Percentiles rank a stretch among this genome's conserved stretches.
These are phyloP conservation scores for Octopus bimaculoides DNA, from an alignment of 1,140 invertebrate species.

Conservation along the genomic window DNA sequence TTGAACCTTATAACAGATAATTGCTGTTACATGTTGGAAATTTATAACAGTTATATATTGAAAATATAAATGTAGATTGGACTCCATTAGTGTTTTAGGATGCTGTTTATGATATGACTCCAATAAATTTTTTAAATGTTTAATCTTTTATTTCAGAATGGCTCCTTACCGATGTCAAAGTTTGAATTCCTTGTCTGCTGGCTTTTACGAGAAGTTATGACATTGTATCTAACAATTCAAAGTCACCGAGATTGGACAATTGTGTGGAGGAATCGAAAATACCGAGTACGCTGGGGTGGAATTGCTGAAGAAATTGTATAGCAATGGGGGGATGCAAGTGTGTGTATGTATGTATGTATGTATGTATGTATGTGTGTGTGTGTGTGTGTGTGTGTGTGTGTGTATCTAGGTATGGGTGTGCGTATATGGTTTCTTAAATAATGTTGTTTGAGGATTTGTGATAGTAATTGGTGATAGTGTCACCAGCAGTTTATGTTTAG, in stretches of 20 bases:
- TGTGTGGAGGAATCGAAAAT: constrained; percentile 85
- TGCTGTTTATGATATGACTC: too few relatives aligned
- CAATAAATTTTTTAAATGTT: background rate
- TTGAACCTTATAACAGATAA: too few relatives aligned
- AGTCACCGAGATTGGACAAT: constrained; percentile 82
- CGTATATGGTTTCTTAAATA: background rate
- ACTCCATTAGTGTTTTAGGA: too few relatives aligned
- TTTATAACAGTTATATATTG: too few relatives aligned
- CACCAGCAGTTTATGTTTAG: too few relatives aligned
- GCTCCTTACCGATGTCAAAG: constrained; percentile 90
- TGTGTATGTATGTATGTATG: background rate
- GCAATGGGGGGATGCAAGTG: background rate
- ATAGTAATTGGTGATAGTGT: too few relatives aligned
- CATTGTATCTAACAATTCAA: constrained; percentile 82
- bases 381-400: background rate
- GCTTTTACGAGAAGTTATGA: constrained; percentile 87
- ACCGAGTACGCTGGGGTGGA: constrained; percentile 90
- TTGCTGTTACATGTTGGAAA: too few relatives aligned
- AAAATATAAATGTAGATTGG: too few relatives aligned
- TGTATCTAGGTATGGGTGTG: background rate
- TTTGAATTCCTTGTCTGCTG: constrained; percentile 94
- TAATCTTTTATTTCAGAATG: constrained; percentile 69
- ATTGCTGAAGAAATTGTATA: constrained; percentile 55
- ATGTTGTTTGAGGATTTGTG: too few relatives aligned
- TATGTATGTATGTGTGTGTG: background rate